phyloP scores from a whole-genome alignment of 2,888 invertebrate genomes.

The Trissolcus japonicus region DNA sequence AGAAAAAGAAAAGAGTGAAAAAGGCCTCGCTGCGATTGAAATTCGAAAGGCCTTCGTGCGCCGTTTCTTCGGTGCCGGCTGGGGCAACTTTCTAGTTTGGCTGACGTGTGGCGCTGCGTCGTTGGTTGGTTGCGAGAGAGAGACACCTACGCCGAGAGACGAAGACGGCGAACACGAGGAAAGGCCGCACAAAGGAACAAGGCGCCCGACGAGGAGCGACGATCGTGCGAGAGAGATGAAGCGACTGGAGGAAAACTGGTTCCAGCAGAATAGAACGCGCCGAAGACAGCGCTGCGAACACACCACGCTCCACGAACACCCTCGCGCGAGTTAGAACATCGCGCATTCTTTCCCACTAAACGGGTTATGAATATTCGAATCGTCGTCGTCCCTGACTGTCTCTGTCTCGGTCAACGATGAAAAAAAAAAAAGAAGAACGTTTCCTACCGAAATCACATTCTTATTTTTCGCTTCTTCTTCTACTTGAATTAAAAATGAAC shows the following conservation, averaged over 20 bases:
- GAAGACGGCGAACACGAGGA: slow-evolving; percentile 40
- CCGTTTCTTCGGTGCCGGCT: slow-evolving; percentile 70
- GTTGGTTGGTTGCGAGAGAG: slow-evolving; percentile 34
- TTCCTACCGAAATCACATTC: neutral
- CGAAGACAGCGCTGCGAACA: slow-evolving; percentile 59
- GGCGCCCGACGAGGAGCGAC: slow-evolving; percentile 37
- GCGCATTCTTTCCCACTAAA: slow-evolving; percentile 60
- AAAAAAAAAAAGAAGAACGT: slow-evolving; percentile 28
- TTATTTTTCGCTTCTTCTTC: slow-evolving; percentile 3
- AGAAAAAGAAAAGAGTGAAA: slow-evolving; percentile 26
- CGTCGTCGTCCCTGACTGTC: slow-evolving; percentile 42
- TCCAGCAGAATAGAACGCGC: slow-evolving; percentile 72
- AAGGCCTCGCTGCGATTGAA: slow-evolving; percentile 63
- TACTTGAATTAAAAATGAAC: neutral
- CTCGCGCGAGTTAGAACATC: slow-evolving; percentile 65
- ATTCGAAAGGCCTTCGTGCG: slow-evolving; percentile 72
- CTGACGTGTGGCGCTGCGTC: slow-evolving; percentile 66
- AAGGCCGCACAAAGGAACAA: slow-evolving; percentile 50
- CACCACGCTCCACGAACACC: slow-evolving; percentile 66
- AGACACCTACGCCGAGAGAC: slow-evolving; percentile 28
- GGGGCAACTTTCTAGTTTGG: slow-evolving; percentile 76
- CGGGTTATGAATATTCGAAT: slow-evolving; percentile 63
- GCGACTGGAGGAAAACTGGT: slow-evolving; percentile 74
- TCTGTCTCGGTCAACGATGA: slow-evolving; percentile 11
- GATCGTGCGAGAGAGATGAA: slow-evolving; percentile 29